Evolutionary conservation across 2,113 vertebrate species (phyloP).

Genomic region (Maylandia zebra): DNA sequence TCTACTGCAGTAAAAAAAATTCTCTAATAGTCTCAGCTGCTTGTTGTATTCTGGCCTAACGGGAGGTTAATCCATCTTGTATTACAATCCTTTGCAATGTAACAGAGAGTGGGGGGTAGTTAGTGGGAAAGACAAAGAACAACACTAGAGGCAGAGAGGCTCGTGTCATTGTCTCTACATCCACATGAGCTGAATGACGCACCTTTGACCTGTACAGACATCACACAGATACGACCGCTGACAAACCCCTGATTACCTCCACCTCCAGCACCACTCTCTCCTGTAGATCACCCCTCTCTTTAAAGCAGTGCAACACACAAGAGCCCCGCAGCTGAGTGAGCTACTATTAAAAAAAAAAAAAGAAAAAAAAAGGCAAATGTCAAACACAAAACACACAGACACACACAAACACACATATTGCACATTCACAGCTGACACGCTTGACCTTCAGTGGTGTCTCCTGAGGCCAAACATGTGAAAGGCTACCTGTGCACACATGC

Average conservation of each 20-base stretch:
- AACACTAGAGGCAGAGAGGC: background rate
- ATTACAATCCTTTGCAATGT: background rate
- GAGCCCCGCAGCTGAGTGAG: background rate
- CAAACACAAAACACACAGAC: conserved; percentile 12
- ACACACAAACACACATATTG: background rate
- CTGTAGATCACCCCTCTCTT: background rate
- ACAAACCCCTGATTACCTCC: background rate
- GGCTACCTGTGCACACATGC: conserved; percentile 6
- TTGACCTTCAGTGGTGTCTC: conserved; percentile 35
- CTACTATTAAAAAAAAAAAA: background rate
- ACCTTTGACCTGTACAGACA: background rate
- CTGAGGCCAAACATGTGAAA: conserved; percentile 12
- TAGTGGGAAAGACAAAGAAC: background rate
- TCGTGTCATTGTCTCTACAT: background rate
- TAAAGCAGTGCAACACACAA: background rate
- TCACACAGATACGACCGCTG: background rate
- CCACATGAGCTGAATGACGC: background rate
- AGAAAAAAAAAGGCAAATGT: background rate
- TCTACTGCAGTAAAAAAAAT: background rate
- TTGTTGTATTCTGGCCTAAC: background rate
- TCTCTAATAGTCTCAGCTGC: background rate
- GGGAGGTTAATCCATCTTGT: background rate
- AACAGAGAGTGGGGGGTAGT: background rate
- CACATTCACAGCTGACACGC: background rate
- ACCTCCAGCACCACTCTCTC: background rate